Base-by-base conservation (phyloP, 1,140 invertebrate genomes). In the Zaprionus kolodkinae region DNA sequence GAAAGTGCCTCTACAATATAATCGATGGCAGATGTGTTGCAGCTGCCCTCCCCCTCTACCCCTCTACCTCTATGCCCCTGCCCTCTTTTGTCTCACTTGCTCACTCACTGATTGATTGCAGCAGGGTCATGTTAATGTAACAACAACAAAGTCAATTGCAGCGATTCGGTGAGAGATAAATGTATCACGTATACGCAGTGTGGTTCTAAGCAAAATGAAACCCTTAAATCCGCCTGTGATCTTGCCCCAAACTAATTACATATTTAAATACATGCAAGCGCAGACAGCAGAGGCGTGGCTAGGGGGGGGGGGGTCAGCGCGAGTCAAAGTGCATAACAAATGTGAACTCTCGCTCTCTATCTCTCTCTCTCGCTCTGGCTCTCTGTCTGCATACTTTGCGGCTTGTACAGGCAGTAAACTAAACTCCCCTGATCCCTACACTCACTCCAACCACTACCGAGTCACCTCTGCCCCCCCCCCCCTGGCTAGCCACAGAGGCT, bases 251-350 rank as follows among this genome's bases (percentile, higher is more conserved):
- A 75, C 72, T 75, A 75, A 75, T 75, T 75, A 75, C 72, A 59
- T 75, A 75, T 75, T 75, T 75, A 75, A 75, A 75, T 75, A 71
- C 67, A 75, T 75, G 72, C 55, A 65, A 57, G 67, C 43, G 36
- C 66, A 70, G 72, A 40, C 33, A 50, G 13, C 35, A 15, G 30
- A 17, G 33, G 17, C 30, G 21, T 0, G 13, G 9, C 30, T 12
- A 27, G 10, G 9, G 15, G 50, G 17, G 21, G 2, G 65, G 25
- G 35, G 45, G 48, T 61, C 40, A 52, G 43, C 10, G 9, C 56
- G 54, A 75, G 54, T 75, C 72, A 75, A 75, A 75, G 72, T 75
- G 72, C 72, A 75, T 75, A 75, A 75, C 54, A 75, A 75, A 75
- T 71, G 59, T 71, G 60, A 71, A 64, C 54, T 36, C 54, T 36